phyloP scores from a whole-genome alignment of 2,113 vertebrate genomes.

The Thunnus thynnus region DNA sequence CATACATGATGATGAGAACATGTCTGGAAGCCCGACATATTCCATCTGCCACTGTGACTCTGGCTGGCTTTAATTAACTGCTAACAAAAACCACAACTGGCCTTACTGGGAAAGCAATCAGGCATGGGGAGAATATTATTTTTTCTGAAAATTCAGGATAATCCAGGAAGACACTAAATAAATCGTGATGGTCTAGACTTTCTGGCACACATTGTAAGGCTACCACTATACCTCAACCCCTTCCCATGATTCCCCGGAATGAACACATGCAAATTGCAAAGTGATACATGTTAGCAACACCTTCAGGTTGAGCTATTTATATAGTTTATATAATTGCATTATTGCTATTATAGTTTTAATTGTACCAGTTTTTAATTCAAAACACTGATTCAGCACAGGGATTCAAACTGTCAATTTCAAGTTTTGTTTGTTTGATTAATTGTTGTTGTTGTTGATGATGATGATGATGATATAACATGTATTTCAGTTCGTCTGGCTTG shows the following conservation, averaged over 20 bases:
- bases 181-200: neutral
- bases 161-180: neutral
- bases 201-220: neutral
- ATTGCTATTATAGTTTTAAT: too few species aligned
- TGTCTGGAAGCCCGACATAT: conserved; percentile 73
- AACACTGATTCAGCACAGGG: neutral
- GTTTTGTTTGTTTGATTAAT: neutral
- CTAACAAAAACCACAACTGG: conserved; percentile 67
- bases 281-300: neutral
- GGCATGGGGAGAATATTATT: conserved; percentile 29
- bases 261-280: neutral
- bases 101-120: conserved; percentile 64
- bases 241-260: neutral
- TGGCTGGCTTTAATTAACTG: conserved; percentile 72
- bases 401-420: too few species aligned
- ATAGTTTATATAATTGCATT: neutral
- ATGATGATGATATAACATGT: too few species aligned
- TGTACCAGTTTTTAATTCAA: too few species aligned
- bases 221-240: neutral
- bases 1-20: conserved; percentile 68
- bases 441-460: too few species aligned
- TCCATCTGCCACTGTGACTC: conserved; percentile 68
- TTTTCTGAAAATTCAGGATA: neutral
- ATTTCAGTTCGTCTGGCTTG: too few species aligned
- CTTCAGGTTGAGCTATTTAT: neutral